Base-by-base conservation (phyloP, 2,113 vertebrate genomes). In the Pavo muticus region DNA sequence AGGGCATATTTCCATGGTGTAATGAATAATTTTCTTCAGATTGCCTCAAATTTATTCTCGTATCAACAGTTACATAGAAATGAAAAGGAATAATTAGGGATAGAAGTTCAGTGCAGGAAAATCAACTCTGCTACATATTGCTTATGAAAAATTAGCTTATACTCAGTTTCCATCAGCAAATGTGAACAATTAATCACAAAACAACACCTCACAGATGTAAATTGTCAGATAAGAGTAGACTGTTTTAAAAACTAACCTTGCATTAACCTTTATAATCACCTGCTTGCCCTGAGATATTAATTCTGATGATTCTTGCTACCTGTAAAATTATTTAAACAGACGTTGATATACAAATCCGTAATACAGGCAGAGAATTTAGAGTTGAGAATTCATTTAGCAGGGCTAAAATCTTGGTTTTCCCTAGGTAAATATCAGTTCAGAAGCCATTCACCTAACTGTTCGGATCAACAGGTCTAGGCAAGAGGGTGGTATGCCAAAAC, bases 1-100 rank as follows among this genome's bases (percentile, higher is more conserved):
- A 52, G n/a, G 32, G 12, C 40, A 29, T 67, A 48, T 79, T 91
- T 89, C 78, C 60, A 56, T 50, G 48, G 72, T 37, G 15, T 10
- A 37, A 5, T 63, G 59, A 82, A 67, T 76, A 74, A 75, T 91
- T 90, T 81, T 94, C 90, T 77, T 74, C 59, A 93, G 93, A 73
- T 27, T 82, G 68, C 29, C 71, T 92, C 52, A 87, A 87, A 71
- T 94, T 95, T 96, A 84, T 93, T 94, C 68, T 80, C 37, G 24
- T 92, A 88, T 80, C 90, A 97, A 88, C 64, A 78, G 91, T 82
- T 93, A 80, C 30, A 84, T 54, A 87, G 35, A 84, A 93, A 95
- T 74, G 35, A 92, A 91, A 90, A 82, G 77, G 61, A 97, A 91
- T 93, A 94, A 86, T 88, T 90, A 69, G 29, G 60, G 32, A 60